Base-by-base conservation (phyloP, 2,113 vertebrate genomes). In the Xenopus tropicalis region DNA sequence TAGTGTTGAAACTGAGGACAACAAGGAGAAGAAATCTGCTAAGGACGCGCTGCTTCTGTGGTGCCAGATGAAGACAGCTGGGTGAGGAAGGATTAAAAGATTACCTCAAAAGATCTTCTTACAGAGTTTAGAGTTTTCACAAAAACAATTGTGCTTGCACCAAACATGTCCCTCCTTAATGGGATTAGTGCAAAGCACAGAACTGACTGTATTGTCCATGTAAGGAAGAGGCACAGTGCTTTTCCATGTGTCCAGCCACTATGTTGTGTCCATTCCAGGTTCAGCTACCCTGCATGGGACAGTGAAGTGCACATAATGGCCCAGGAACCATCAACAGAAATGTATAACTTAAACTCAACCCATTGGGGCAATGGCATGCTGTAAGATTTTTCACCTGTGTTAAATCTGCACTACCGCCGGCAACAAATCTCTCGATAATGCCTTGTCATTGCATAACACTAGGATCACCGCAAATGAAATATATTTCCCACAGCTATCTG, bases 31-130 rank as follows among this genome's bases (percentile, higher is more conserved):
- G 84, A 93, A 95, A 52, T 98, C 96, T 14, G 96, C 96, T 67
- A 98, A 98, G 87, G 96, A 98, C 61, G 96, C 96, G 1, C 82
- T 98, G 87, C 92, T 98, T 61, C 83, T 98, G 14, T 98, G 96
- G 96, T 99, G 97, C 86, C 97, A 99, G 92, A 99, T 99, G 97
- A 99, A 99, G 91, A 95, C 94, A 11, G 97, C 97, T 52, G 97
- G 97, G 97, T 99, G 79, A 93, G 94, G 77, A 12, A 71, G 79
- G 81, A 69, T 71, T 62, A 69, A 67, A 3, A 69, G 43, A 66
- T 74, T 68, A 54, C 54, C 14, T 29, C 14, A 78, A 77, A 79
- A 80, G 24, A 44, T 74, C 52, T 64, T 29, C 54, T 64, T 80
- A 61, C 3, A 80, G 61, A 68, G 72, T 74, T 54, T 54, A 54